These are phyloP conservation scores for Carpatolechia fugitivella DNA, from an alignment of 2,888 invertebrate genomes.

Conservation along the genomic window DNA sequence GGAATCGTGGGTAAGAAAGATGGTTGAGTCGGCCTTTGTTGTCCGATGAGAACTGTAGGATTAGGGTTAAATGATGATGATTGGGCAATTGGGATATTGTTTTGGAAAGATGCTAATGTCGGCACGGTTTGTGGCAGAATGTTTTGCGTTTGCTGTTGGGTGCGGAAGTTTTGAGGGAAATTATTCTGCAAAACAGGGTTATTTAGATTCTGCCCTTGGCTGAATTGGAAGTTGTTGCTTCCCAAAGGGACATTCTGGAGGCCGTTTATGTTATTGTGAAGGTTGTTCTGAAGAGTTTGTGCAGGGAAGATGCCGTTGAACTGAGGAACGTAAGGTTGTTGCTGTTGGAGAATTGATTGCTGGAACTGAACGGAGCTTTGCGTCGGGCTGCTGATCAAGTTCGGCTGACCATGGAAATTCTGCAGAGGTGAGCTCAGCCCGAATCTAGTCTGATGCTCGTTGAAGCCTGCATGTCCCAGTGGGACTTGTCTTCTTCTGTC, in stretches of 20 bases:
- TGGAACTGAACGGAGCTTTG: slow-evolving; percentile 57
- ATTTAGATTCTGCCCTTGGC: slow-evolving; percentile 43
- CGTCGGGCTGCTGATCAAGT: slow-evolving; percentile 48
- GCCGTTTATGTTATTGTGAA: slow-evolving; percentile 19
- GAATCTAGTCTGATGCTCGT: slow-evolving; percentile 70
- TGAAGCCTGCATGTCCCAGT: slow-evolving; percentile 63
- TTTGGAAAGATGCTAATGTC: slow-evolving; percentile 59
- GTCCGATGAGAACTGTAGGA: slow-evolving; percentile 50
- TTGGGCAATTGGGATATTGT: slow-evolving; percentile 49
- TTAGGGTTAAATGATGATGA: slow-evolving; percentile 46
- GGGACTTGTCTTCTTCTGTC: slow-evolving; percentile 68
- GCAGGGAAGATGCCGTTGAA: slow-evolving; percentile 55
- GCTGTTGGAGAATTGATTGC: slow-evolving; percentile 42
- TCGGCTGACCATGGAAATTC: slow-evolving; percentile 55
- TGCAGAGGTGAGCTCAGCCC: slow-evolving; percentile 66
- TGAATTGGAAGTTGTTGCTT: slow-evolving; percentile 53
- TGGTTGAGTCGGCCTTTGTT: slow-evolving; percentile 61
- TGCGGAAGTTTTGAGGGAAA: slow-evolving; percentile 44
- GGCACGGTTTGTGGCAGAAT: slow-evolving; percentile 55
- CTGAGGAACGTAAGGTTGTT: slow-evolving; percentile 61
- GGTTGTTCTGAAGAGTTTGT: slow-evolving; percentile 47
- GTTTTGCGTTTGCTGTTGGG: slow-evolving; percentile 52
- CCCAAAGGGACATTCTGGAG: slow-evolving; percentile 40
- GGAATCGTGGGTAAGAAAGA: slow-evolving; percentile 64
- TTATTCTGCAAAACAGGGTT: slow-evolving; percentile 46